Evolutionary conservation across 2,797 vertebrate genomes (phyloP), one percentile per base, ranked within the genome.

Genomic region (Emydoidea blandingii): DNA sequence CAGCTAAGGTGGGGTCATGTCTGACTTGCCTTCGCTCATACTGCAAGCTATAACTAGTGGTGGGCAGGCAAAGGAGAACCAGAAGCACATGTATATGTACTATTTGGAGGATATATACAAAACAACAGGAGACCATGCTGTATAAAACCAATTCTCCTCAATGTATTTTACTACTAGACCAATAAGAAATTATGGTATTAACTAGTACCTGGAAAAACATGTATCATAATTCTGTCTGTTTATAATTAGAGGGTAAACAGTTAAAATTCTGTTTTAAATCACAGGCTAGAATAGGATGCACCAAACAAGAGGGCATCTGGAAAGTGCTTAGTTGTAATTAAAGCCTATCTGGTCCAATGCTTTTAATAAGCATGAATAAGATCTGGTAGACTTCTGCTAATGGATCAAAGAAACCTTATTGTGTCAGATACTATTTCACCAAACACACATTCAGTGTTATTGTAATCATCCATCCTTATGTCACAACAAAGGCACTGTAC

Each of bases 381-480:
- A 88, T 89, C 85, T 96, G 91, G 94, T 94, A 96, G 91, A 44
- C 83, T 92, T 89, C 95, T 97, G 83, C 57, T 41, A 94, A 52
- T 87, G 91, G 21, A 91, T 85, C 90, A 96, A 92, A 97, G 93
- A 97, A 78, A 95, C 52, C 8, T 16, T 78, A 96, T 94, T 76
- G 72, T 86, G 83, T 83, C 62, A 83, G 85, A 94, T 89, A 90
- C 81, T 90, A 86, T 81, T 93, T 84, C 79, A 90, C 95, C 91
- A 93, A 93, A 97, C 95, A 87, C 56, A 84, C 62, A 72, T 74
- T 86, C 86, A 53, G 81, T 57, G 72, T 79, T 95, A 82, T 82
- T 88, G 74, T 94, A 95, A 86, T 97, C 91, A 97, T 89, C 93
- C 92, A 91, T 90, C 88, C 89, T 91, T 90, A 79, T 85, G 50